Percentiles rank a stretch among this genome's conserved stretches.
phyloP scores from a whole-genome alignment of 1,140 invertebrate genomes.

The Maconellicoccus hirsutus region DNA sequence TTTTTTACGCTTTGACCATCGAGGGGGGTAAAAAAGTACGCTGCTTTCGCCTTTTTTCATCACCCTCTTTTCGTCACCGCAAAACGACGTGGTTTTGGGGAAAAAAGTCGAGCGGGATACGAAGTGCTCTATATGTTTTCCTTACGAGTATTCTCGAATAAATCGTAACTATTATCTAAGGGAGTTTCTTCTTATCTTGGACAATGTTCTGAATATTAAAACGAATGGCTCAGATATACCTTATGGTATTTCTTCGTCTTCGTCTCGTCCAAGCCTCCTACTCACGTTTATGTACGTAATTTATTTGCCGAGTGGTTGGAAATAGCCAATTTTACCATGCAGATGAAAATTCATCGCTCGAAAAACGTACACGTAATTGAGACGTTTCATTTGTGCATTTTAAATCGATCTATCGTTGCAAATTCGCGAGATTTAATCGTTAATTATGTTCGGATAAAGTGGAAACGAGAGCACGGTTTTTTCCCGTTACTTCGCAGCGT shows the following conservation, averaged over 20 bases:
- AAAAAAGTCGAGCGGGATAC: neutral
- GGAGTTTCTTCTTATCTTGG: neutral
- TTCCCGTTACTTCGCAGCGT: neutral
- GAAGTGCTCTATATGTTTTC: constrained; percentile 4
- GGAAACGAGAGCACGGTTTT: neutral
- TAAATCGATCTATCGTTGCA: neutral
- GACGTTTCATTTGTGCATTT: neutral
- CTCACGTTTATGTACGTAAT: constrained; percentile 8
- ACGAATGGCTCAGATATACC: neutral
- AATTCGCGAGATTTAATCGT: neutral
- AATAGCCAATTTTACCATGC: neutral
- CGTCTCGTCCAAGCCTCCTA: neutral
- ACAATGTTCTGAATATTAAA: constrained; percentile 9
- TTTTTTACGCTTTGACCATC: constrained; percentile 16
- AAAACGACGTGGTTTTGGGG: neutral
- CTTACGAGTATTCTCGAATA: neutral
- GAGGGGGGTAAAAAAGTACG: neutral
- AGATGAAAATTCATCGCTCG: neutral
- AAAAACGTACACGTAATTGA: neutral
- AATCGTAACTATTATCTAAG: constrained; percentile 1
- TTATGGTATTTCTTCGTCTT: neutral
- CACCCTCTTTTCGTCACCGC: no score
- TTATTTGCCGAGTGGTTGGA: neutral
- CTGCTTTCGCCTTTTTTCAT: no score
- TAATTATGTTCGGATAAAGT: no score